Evolutionary conservation across 2,113 vertebrate species (phyloP), one percentile per base, ranked within the genome.

Genomic region (Silurus asotus): DNA sequence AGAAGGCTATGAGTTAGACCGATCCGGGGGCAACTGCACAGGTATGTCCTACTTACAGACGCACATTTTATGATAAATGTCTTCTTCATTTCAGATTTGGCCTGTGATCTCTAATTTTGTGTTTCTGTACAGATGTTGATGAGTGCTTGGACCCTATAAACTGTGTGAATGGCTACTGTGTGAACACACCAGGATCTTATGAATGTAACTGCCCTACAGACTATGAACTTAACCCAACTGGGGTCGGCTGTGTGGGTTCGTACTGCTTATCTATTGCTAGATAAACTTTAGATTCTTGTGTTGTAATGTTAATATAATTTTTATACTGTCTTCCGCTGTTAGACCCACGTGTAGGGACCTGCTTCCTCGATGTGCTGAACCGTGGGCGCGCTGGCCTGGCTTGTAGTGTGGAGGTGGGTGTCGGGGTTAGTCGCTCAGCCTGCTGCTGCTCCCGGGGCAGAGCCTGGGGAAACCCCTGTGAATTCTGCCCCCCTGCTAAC

Each of bases 211-310:
- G 96, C 76, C 96, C 96, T 20, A 91, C 94, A 14, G 96, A 96
- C 88, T 97, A 96, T 86, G 95, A 96, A 78, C 93, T 96, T 77
- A 96, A 97, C 88, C 96, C 96, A 61, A 96, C 96, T 6, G 96
- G 95, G 74, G 94, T 97, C 74, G 96, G 95, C 28, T 97, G 96
- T 89, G 95, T 96, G 69, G 96, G 96, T 96, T 91, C 94, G 96
- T 92, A 37, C 37, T 37, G 37, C 37, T 48, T 83, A 15, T 62
- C 17, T 62, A 86, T 45, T 85, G 15, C 65, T 86, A 62, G 37
- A 9, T 72, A 20, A 19, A 59, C 5, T 84, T 62, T 51, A 23
- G 17, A 75, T 25, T 65, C 56, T 80, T 59, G 8, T 80, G 17
- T 61, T 80, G 58, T 59, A 58, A 23, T n/a, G 56, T 56, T 58